Base-by-base conservation (phyloP, 1,140 invertebrate species). In the Helicoverpa zea region DNA sequence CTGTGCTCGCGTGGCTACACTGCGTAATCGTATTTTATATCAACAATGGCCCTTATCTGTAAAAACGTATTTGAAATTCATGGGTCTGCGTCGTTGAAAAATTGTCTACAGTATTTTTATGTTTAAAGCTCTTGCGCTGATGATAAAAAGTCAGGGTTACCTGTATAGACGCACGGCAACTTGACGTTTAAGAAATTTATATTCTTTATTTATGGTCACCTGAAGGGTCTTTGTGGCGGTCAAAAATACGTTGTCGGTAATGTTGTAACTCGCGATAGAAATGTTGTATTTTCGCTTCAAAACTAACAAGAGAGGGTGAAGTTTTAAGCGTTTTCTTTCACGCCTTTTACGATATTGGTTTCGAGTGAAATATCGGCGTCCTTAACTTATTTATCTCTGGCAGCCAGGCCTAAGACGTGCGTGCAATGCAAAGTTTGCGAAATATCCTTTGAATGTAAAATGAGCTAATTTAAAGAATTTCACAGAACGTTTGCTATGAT, bases 21-120 rank as follows among this genome's bases (percentile, higher is more conserved):
- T 86, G 86, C 86, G 87, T 92, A 90, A 91, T 91, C 89, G 86
- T 91, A 90, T 90, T 91, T 92, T 90, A 92, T 90, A 88, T 92
- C 83, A 88, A 89, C 88, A 90, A 89, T 87, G 86, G 80, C 86
- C 86, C 91, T 92, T 92, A 91, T 90, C 90, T 88, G 74, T 87
- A 90, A 88, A 88, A 92, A 87, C 85, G 86, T 87, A 90, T 92
- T 90, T 88, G 87, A 91, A 92, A 90, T 92, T 89, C 89, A 88
- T 89, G 86, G 87, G 83, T 86, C 86, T 80, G 83, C 63, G 66
- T 82, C 81, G 85, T 90, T 89, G 87, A 89, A 92, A 92, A 89
- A 90, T 85, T 90, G 86, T 90, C 86, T 87, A 81, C 76, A 84
- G 82, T 81, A 85, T 89, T 91, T 92, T 89, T 90, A 89, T 92